A percentile compares a stretch with the other conserved stretches of the same genome.
Conservation (phyloP, 2,797 vertebrate species). For the Huso huso region DNA sequence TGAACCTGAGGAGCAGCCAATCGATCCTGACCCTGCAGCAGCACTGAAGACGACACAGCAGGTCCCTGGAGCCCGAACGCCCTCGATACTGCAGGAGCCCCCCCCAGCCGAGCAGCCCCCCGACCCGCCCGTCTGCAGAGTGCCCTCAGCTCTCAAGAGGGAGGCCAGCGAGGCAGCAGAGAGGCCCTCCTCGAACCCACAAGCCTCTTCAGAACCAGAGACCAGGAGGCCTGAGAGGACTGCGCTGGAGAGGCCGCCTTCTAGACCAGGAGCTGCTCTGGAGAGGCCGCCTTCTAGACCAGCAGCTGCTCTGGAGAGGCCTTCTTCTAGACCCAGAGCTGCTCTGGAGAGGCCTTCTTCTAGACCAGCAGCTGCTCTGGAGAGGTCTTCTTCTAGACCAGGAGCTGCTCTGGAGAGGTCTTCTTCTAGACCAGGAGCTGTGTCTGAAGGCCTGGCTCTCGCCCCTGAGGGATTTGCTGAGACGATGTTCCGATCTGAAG, state of each 20-base stretch:
- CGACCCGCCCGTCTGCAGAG: conserved; percentile 18
- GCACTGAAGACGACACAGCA: conserved; percentile 35
- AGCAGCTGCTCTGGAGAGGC: conserved; percentile 17
- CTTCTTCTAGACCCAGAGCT: no score
- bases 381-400: no score
- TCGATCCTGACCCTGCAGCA: no score
- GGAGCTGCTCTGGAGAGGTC: no score
- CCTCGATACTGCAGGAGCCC: conserved; percentile 33
- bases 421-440: no score
- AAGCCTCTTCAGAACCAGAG: no score
- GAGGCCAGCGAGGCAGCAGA: conserved; percentile 28
- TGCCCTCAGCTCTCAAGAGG: conserved; percentile 32
- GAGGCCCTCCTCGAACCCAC: conserved; percentile 5
- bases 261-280: conserved; percentile 13
- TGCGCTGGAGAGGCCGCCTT: conserved; percentile 18
- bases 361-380: no score
- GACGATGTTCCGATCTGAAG: no score
- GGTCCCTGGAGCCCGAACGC: conserved; percentile 1
- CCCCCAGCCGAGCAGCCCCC: conserved; percentile 43
- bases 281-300: conserved; percentile 22
- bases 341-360: no score
- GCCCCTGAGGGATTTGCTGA: no score
- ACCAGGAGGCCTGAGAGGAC: not conserved
- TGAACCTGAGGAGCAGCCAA: conserved; percentile 21
- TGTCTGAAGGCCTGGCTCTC: no score